phyloP scores from a whole-genome alignment of 2,797 vertebrate genomes.

The Crypturellus tataupa region DNA sequence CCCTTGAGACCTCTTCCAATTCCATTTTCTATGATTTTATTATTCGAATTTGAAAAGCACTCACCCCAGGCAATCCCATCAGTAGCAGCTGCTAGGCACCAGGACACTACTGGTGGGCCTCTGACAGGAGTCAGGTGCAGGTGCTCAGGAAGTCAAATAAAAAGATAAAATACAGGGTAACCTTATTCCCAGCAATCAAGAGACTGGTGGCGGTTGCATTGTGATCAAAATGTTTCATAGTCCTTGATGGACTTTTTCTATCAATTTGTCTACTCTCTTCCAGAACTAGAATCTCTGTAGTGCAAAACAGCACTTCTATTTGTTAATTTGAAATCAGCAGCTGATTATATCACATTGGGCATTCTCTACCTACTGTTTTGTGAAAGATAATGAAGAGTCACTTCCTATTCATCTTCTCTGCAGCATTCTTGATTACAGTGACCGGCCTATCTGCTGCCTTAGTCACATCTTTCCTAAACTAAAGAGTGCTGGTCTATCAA shows the following conservation, averaged over 20 bases:
- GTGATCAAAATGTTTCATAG: neutral
- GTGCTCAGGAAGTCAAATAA: neutral
- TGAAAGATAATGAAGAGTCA: neutral
- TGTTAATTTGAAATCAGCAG: neutral
- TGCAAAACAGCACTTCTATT: neutral
- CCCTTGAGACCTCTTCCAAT: neutral
- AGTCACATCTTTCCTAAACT: neutral
- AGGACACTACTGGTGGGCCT: neutral
- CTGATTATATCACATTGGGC: neutral
- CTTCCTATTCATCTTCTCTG: neutral
- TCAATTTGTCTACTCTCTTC: neutral
- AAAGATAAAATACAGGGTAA: neutral
- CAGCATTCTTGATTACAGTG: neutral
- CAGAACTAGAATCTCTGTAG: neutral
- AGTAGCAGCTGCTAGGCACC: neutral
- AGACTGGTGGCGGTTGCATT: neutral
- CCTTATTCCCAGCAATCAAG: neutral
- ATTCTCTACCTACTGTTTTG: neutral
- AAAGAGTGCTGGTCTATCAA: neutral
- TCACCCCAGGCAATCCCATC: neutral
- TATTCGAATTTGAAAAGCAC: slow-evolving; percentile 7
- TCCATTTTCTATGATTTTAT: neutral
- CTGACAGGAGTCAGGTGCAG: neutral
- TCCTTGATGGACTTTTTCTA: neutral
- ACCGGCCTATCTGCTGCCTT: neutral